phyloP scores from a whole-genome alignment of 2,888 invertebrate genomes.

The Zygothrica quintamaculata region DNA sequence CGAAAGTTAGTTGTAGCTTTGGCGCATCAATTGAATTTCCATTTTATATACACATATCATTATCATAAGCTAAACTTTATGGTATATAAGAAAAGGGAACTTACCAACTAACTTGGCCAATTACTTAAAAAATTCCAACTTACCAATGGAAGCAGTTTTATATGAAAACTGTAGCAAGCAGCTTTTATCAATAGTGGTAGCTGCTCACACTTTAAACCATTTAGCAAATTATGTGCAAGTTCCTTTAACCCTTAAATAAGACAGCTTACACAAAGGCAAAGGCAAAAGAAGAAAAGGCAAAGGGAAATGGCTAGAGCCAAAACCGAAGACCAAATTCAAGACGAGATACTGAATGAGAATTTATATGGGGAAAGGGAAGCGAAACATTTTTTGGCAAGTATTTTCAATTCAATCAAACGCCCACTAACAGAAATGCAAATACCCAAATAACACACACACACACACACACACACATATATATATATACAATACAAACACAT shows the following conservation, averaged over 20 bases:
- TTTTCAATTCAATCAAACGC: conserved; percentile 79
- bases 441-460: conserved; percentile 30
- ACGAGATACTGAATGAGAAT: background rate
- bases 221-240: conserved; percentile 74
- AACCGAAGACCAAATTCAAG: conserved; percentile 20
- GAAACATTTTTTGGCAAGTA: conserved; percentile 68
- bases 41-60: too few species aligned
- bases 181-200: too few species aligned
- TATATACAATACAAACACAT: conserved; percentile 6
- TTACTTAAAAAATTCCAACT: background rate
- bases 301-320: conserved; percentile 12
- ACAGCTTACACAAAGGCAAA: conserved; percentile 43
- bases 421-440: conserved; percentile 66
- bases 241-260: conserved; percentile 63
- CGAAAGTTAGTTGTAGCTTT: background rate
- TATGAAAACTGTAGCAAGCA: background rate
- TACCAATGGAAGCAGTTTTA: background rate
- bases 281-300: conserved; percentile 1
- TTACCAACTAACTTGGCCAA: background rate
- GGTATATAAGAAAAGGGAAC: too few species aligned
- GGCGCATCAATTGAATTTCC: too few species aligned
- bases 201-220: conserved; percentile 64
- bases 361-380: conserved; percentile 18
- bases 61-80: too few species aligned
- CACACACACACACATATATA: conserved; percentile 22